phyloP scores from a whole-genome alignment of 2,888 invertebrate genomes.

The Macaria notata region DNA sequence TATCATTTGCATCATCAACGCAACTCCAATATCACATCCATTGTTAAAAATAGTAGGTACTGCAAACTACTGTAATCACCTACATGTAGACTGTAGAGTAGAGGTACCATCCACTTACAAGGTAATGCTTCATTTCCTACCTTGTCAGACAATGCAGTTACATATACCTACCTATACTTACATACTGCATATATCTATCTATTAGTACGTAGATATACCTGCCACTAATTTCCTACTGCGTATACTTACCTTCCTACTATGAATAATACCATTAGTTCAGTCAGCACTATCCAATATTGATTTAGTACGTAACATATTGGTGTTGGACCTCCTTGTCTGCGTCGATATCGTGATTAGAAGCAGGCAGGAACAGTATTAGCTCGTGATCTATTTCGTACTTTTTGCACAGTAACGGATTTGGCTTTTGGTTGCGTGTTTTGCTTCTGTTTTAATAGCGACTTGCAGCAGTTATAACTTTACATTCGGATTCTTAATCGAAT shows the following conservation, averaged over 20 bases:
- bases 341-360: conserved; percentile 2
- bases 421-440: too few species aligned
- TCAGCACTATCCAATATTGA: too few species aligned
- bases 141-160: conserved; percentile 17
- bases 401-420: background rate
- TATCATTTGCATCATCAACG: too few species aligned
- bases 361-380: conserved; percentile 3
- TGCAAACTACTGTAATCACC: too few species aligned
- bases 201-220: background rate
- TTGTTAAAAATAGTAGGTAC: too few species aligned
- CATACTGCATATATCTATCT: background rate
- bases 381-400: background rate
- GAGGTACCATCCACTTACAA: conserved; percentile 3
- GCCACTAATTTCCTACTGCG: background rate
- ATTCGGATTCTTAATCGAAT: too few species aligned
- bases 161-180: conserved; percentile 15
- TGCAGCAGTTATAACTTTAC: too few species aligned
- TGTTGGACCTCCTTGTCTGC: background rate
- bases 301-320: too few species aligned
- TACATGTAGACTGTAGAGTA: too few species aligned
- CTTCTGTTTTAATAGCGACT: too few species aligned
- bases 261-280: background rate
- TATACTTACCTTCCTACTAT: background rate
- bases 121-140: conserved; percentile 17
- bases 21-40: too few species aligned